Base-by-base conservation (phyloP, 2,113 vertebrate genomes). In the Mustelus asterias region DNA sequence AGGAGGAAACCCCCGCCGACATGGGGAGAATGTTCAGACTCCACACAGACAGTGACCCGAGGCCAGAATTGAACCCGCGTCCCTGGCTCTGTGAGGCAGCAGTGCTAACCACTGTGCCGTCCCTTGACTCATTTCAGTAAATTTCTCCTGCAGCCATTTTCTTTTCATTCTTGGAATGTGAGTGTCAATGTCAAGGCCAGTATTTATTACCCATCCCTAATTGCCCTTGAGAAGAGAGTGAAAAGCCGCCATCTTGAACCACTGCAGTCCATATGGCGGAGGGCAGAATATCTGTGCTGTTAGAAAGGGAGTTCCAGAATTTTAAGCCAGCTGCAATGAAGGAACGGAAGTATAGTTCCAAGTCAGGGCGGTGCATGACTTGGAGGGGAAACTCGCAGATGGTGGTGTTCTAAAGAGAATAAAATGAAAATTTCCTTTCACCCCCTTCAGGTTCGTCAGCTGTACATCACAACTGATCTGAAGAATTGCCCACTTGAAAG, bases 401-500 rank as follows among this genome's bases (percentile, higher is more conserved):
- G 72, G 72, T 76, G 24, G 8, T 76, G 72, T 33, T 48, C 65
- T 54, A 33, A 29, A 95, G 41, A 10, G 67, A 48, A 70, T 44
- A 48, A 48, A 5, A 0, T 3, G 8, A 26, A 11, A 22, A 5
- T 70, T 72, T 48, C 67, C 67, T 70, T 48, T 76, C 1, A 70
- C 33, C 29, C 96, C 41, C 96, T 94, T 13, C 88, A 99, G 99
- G 99, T 99, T 96, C 98, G 98, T 95, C 99, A 99, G 0, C 96
- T 99, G 29, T 99, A 98, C 96, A 97, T 99, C 96, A 98, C 98
- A 5, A 98, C 97, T 95, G 99, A 99, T 96, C 96, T 99, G 95
- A 98, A 97, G 86, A 96, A 96, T 0, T 98, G 97, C 96, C 97
- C 98, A 96, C 97, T 99, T 70, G 98, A 98, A 97, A 98, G 98